phyloP scores from a whole-genome alignment of 2,113 vertebrate species.

The Phylloscopus trochiloides region DNA sequence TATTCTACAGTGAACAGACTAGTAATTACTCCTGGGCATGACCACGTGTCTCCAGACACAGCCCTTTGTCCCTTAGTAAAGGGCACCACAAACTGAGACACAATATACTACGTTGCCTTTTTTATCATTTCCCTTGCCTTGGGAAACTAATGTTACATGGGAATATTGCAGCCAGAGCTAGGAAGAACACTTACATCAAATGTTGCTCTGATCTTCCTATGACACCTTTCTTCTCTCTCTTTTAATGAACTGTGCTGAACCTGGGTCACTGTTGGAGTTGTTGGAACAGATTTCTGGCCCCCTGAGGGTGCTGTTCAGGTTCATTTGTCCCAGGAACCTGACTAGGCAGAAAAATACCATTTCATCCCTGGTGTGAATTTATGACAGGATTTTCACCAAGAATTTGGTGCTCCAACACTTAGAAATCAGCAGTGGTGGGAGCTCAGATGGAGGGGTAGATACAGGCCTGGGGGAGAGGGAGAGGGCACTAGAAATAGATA shows the following conservation, averaged over 20 bases:
- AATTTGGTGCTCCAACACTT: neutral
- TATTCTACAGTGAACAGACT: neutral
- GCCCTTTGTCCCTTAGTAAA: neutral
- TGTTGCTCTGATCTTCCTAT: neutral
- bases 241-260: neutral
- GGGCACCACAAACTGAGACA: neutral
- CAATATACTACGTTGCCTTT: neutral
- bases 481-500: neutral
- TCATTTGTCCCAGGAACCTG: neutral
- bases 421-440: neutral
- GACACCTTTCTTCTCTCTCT: neutral
- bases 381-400: neutral
- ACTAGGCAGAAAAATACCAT: neutral
- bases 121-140: neutral
- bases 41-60: neutral
- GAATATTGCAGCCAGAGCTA: neutral
- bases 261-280: neutral
- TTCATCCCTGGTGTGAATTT: neutral
- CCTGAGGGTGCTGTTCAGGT: fast-evolving
- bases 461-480: neutral
- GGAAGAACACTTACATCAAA: neutral
- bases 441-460: neutral
- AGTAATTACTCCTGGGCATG: neutral
- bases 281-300: neutral
- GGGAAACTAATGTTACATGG: neutral